These are phyloP conservation scores for Chiroxiphia lanceolata DNA, from an alignment of 2,797 vertebrate genomes.

Conservation along the genomic window DNA sequence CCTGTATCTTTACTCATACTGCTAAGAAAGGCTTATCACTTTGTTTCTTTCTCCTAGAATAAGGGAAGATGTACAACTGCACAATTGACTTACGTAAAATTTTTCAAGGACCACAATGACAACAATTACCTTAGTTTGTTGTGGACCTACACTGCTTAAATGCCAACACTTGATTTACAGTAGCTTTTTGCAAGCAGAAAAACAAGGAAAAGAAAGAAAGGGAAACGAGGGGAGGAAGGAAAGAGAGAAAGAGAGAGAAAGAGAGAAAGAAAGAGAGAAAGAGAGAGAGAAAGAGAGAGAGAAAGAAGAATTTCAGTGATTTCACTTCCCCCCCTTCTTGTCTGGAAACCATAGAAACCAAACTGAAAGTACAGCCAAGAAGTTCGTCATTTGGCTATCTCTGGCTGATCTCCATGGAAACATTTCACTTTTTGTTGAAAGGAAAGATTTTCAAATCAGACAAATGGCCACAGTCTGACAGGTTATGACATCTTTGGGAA, in stretches of 20 bases:
- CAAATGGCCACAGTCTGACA: constrained; percentile 58
- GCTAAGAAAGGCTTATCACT: background rate
- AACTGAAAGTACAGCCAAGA: constrained; percentile 78
- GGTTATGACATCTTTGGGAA: constrained; percentile 62
- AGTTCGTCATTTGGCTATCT: constrained; percentile 81
- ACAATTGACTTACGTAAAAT: background rate
- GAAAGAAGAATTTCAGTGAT: constrained; percentile 8
- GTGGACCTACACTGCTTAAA: constrained; percentile 29
- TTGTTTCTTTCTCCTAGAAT: background rate
- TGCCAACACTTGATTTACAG: constrained; percentile 43
- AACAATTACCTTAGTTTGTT: background rate
- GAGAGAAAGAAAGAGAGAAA: accelerated
- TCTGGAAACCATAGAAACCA: constrained; percentile 84
- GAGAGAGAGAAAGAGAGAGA: too few species aligned
- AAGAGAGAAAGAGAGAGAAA: accelerated
- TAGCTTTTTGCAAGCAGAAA: constrained; percentile 54
- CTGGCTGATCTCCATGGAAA: constrained; percentile 84
- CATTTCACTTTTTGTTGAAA: constrained; percentile 75
- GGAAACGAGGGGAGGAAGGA: background rate
- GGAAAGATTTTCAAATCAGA: constrained; percentile 72
- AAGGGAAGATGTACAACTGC: background rate
- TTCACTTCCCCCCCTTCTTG: constrained; percentile 57
- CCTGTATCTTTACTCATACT: background rate
- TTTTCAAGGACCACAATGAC: background rate
- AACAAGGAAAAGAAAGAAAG: background rate